Evolutionary conservation across 2,113 vertebrate species (phyloP).

Genomic region (Lucifuga dentata): DNA sequence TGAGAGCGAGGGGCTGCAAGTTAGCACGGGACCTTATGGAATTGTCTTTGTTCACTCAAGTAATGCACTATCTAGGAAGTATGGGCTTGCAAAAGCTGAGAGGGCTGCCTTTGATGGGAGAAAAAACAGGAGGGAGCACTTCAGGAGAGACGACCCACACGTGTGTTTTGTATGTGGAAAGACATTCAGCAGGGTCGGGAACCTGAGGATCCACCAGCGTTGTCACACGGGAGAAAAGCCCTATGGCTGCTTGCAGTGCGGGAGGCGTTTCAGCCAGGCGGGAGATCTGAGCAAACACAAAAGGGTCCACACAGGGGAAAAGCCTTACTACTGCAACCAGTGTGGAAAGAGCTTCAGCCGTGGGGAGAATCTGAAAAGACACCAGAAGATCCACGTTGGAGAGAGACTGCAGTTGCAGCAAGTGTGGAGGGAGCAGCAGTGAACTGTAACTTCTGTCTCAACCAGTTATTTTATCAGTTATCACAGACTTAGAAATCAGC

Average conservation of each 20-base stretch:
- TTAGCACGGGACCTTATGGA: conserved; percentile 15
- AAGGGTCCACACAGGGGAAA: conserved; percentile 82
- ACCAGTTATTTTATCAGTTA: too few species aligned
- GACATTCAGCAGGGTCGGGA: conserved; percentile 76
- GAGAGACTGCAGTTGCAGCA: conserved; percentile 66
- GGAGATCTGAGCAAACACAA: conserved; percentile 84
- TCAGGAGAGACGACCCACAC: conserved; percentile 49
- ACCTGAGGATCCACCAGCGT: conserved; percentile 81
- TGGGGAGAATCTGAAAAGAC: conserved; percentile 81
- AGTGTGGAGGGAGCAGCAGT: conserved; percentile 57
- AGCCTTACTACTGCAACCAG: conserved; percentile 79
- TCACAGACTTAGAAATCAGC: neutral
- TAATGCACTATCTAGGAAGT: conserved; percentile 33
- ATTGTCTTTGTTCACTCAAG: conserved; percentile 46
- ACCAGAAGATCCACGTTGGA: conserved; percentile 80
- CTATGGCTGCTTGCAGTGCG: conserved; percentile 78
- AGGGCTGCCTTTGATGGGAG: conserved; percentile 27
- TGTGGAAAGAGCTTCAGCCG: conserved; percentile 84
- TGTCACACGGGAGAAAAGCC: conserved; percentile 83
- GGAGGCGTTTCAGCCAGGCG: conserved; percentile 79
- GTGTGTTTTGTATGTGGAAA: conserved; percentile 77
- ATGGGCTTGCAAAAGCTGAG: conserved; percentile 47
- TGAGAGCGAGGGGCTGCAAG: conserved; percentile 1
- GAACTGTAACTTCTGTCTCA: too few species aligned
- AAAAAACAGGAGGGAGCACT: conserved; percentile 35